Evolutionary conservation across 2,797 vertebrate species (phyloP), one percentile per base, ranked within the genome.

Genomic region (Streptopelia turtur): DNA sequence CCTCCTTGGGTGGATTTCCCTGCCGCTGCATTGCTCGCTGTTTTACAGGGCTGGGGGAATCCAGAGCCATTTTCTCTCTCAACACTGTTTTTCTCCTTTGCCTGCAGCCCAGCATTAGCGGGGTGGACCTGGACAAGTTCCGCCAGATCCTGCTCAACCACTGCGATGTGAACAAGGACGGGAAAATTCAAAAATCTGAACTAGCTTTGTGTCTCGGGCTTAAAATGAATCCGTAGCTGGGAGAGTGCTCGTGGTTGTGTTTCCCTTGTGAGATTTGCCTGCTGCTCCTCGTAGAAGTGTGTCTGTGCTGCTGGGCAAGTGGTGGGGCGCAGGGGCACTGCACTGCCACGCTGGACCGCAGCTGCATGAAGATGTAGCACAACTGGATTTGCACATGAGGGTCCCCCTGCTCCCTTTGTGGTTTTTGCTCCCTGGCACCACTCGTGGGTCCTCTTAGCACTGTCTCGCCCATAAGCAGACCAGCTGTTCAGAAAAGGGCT

Each of bases 141-240:
- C 98, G 99, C 41, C 97, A 95, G 18, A 95, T 99, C 71, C 97
- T 99, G 66, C 96, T 99, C 87, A 97, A 97, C 81, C 99, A 99
- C 97, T 99, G 99, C 5, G 99, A 99, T 0, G 96, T 98, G 89
- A 99, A 99, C 98, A 98, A 98, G 85, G 99, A 99, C 5, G 99
- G 99, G 45, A 99, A 99, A 97, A 99, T 99, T 90, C 99, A 99
- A 98, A 99, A 98, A 96, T 99, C 98, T 2, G 99, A 99, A 96
- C 96, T 99, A 60, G 98, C 98, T 55, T 98, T 99, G 95, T 99
- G 99, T 97, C 98, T 99, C 17, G 99, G 99, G 79, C 96, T 99
- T 90, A 99, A 99, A 97, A 96, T 96, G 45, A 98, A 95, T 92
- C 98, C 98, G 3, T 98, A 77, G 94, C 15, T 6, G 5, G 31